phyloP scores from a whole-genome alignment of 2,888 invertebrate species.

The Reticulitermes lucifugus region DNA sequence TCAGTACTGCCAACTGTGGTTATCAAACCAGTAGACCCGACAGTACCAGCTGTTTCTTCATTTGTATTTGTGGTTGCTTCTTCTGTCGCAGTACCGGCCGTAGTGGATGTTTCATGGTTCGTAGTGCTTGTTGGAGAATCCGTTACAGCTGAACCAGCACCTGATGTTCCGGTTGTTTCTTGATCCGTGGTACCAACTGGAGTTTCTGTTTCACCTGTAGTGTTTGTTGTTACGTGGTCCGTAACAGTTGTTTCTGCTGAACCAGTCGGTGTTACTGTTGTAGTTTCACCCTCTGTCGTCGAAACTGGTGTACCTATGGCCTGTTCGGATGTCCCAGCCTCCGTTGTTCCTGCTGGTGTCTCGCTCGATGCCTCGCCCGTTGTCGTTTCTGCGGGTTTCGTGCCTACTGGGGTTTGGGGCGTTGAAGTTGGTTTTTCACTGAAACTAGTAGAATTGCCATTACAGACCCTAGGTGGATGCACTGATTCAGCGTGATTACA shows the following conservation, averaged over 20 bases:
- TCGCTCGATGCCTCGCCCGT: slow-evolving; percentile 6
- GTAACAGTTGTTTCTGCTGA: neutral
- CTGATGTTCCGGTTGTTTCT: slow-evolving; percentile 7
- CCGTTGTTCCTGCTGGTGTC: slow-evolving; percentile 24
- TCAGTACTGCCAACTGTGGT: slow-evolving; percentile 37
- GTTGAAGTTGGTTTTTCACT: slow-evolving; percentile 15
- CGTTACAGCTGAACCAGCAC: neutral
- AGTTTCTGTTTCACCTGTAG: neutral
- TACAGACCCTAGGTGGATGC: slow-evolving; percentile 66
- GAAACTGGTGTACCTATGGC: neutral
- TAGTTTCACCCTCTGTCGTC: neutral
- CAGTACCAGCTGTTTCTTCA: slow-evolving; percentile 53
- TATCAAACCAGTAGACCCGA: slow-evolving; percentile 32
- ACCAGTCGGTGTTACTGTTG: neutral
- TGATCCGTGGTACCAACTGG: neutral
- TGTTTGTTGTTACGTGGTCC: neutral
- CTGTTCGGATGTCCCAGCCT: neutral
- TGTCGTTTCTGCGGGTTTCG: neutral
- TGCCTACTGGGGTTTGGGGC: slow-evolving; percentile 32
- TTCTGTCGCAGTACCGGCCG: slow-evolving; percentile 34
- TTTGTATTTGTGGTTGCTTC: slow-evolving; percentile 47
- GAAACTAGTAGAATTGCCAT: slow-evolving; percentile 44
- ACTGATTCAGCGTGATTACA: slow-evolving; percentile 77
- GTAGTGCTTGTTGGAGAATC: slow-evolving; percentile 23
- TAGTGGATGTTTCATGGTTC: slow-evolving; percentile 28